Evolutionary conservation across 2,797 vertebrate species (phyloP).

Genomic region (Cynodonichthys magdalenae): DNA sequence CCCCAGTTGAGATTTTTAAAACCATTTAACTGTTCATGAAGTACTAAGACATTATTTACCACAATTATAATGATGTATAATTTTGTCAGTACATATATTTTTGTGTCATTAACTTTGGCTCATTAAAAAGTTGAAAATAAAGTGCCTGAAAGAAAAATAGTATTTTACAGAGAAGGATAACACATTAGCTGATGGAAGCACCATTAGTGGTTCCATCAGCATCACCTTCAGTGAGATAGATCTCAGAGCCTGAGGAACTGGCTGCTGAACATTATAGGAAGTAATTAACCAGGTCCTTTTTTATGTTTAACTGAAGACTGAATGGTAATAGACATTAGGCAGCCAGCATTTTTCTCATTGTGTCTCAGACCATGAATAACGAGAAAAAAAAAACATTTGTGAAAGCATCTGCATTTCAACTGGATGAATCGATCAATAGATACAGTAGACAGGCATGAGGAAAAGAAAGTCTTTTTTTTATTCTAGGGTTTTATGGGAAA

Average conservation of each 20-base stretch:
- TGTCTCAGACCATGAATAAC: slow-evolving; percentile 28
- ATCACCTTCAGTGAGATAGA: slow-evolving; percentile 29
- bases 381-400: slow-evolving; percentile 20
- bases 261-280: slow-evolving; percentile 59
- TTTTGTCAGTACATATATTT: neutral
- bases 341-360: slow-evolving; percentile 41
- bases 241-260: slow-evolving; percentile 46
- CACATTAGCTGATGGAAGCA: slow-evolving; percentile 34
- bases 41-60: neutral
- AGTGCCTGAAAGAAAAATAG: slow-evolving; percentile 16
- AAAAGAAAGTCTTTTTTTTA: too few species aligned
- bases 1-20: neutral
- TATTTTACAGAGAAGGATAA: slow-evolving; percentile 21
- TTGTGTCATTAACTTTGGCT: slow-evolving; percentile 2
- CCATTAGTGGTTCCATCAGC: neutral
- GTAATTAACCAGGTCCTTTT: slow-evolving; percentile 70
- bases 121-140: slow-evolving; percentile 24
- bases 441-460: too few species aligned
- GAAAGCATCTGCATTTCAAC: slow-evolving; percentile 12
- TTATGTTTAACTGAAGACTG: slow-evolving; percentile 69
- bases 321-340: slow-evolving; percentile 59
- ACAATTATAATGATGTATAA: neutral
- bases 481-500: too few species aligned
- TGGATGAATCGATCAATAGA: slow-evolving; percentile 11
- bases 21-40: neutral